These are phyloP conservation scores for Syngnathus typhle DNA, from an alignment of 2,113 vertebrate species.

Conservation along the genomic window DNA sequence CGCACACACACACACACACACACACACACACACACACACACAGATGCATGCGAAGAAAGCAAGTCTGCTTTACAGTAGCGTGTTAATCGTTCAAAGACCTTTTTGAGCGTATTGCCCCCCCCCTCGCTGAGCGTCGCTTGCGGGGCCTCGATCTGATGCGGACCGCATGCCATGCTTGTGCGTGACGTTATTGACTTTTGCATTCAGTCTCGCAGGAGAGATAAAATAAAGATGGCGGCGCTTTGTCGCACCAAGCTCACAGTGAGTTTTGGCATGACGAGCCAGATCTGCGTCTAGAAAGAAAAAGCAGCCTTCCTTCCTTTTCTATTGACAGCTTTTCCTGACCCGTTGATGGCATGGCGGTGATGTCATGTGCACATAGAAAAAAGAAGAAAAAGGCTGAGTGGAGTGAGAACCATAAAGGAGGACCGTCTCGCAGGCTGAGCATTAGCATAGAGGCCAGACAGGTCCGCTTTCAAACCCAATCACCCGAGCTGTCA, in stretches of 20 bases:
- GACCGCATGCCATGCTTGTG: constrained; percentile 62
- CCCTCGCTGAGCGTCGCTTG: constrained; percentile 43
- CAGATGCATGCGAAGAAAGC: background rate
- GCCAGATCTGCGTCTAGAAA: background rate
- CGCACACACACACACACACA: background rate
- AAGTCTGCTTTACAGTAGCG: constrained; percentile 21
- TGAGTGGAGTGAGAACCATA: constrained; percentile 24
- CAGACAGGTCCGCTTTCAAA: constrained; percentile 66
- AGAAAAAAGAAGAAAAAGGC: constrained; percentile 35
- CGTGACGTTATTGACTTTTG: constrained; percentile 63
- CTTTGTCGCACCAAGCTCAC: constrained; percentile 37
- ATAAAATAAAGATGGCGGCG: constrained; percentile 44
- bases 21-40: background rate
- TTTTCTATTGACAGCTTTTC: constrained; percentile 10
- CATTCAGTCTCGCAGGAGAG: constrained; percentile 58
- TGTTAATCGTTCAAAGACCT: constrained; percentile 41
- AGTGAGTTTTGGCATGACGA: constrained; percentile 21
- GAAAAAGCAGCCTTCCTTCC: background rate
- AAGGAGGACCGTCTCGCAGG: constrained; percentile 51
- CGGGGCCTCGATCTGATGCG: constrained; percentile 43
- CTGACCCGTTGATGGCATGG: constrained; percentile 27
- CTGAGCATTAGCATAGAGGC: constrained; percentile 68
- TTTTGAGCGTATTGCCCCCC: constrained; percentile 26
- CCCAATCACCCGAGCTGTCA: constrained; percentile 57
- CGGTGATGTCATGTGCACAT: constrained; percentile 48